Percentiles rank a stretch among this genome's conserved stretches.
Evolutionary conservation across 2,797 vertebrate genomes (phyloP).

Genomic region (Pteropus rufus): DNA sequence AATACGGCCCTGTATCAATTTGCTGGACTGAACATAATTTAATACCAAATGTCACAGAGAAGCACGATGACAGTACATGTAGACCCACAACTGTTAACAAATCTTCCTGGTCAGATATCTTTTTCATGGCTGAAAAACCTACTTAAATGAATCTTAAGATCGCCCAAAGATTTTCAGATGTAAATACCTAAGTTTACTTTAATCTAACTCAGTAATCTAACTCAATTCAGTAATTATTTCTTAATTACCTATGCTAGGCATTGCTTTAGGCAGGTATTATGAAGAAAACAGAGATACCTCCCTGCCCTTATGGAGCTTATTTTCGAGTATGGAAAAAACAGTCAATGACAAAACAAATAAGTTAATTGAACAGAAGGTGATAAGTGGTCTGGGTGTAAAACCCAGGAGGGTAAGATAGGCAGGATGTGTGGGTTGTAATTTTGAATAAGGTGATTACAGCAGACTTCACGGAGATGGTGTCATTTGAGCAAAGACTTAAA

Average conservation of each 20-base stretch:
- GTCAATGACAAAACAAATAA: neutral
- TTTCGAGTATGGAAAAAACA: neutral
- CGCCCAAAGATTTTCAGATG: neutral
- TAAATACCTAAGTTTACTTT: constrained; percentile 1
- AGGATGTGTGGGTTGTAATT: neutral
- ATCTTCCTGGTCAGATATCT: neutral
- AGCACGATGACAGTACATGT: constrained; percentile 13
- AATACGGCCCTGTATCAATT: neutral
- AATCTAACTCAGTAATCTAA: neutral
- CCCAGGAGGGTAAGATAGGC: neutral
- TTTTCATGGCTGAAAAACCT: neutral
- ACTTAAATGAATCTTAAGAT: neutral
- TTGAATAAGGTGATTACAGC: neutral
- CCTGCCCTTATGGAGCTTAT: neutral
- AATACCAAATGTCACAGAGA: constrained; percentile 39
- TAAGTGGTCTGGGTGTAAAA: neutral
- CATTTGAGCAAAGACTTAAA: neutral
- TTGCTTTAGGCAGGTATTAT: neutral
- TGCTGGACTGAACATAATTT: neutral
- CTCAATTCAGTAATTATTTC: neutral
- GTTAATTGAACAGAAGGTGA: neutral
- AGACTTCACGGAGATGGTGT: neutral
- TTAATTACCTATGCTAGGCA: neutral
- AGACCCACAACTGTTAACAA: neutral
- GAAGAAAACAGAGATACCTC: neutral